Conservation (phyloP, 2,888 invertebrate genomes). For the Homarus gammarus region DNA sequence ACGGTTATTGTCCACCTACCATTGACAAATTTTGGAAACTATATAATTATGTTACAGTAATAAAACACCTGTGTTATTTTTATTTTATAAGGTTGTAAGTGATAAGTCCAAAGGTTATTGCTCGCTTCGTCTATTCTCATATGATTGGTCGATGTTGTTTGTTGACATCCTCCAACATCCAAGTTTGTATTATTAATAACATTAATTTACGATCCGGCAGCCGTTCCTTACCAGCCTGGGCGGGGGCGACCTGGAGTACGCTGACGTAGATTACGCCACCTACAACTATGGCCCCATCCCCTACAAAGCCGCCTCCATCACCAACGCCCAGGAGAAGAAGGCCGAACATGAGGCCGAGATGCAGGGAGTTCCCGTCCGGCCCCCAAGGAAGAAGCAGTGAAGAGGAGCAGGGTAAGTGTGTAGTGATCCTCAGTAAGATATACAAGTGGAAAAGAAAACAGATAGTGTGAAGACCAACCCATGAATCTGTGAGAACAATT, state of each 20-base stretch:
- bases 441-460: no score
- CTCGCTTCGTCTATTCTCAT: no score
- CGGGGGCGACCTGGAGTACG: constrained; percentile 73
- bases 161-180: constrained; percentile 9
- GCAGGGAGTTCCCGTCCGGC: constrained; percentile 73
- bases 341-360: constrained; percentile 73
- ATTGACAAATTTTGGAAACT: no score
- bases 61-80: no score
- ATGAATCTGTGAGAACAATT: no score
- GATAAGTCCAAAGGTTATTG: background rate
- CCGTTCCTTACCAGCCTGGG: constrained; percentile 65
- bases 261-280: constrained; percentile 74
- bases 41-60: no score
- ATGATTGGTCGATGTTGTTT: no score
- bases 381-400: constrained; percentile 71
- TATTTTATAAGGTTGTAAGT: no score
- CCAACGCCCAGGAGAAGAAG: constrained; percentile 72
- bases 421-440: background rate
- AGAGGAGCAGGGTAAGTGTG: background rate
- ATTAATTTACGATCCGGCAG: constrained; percentile 47
- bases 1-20: no score
- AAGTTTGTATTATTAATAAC: background rate
- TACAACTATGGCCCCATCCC: constrained; percentile 75
- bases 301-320: constrained; percentile 73
- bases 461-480: no score